Conservation (phyloP, 2,888 invertebrate species). For the Pyrgus malvae region DNA sequence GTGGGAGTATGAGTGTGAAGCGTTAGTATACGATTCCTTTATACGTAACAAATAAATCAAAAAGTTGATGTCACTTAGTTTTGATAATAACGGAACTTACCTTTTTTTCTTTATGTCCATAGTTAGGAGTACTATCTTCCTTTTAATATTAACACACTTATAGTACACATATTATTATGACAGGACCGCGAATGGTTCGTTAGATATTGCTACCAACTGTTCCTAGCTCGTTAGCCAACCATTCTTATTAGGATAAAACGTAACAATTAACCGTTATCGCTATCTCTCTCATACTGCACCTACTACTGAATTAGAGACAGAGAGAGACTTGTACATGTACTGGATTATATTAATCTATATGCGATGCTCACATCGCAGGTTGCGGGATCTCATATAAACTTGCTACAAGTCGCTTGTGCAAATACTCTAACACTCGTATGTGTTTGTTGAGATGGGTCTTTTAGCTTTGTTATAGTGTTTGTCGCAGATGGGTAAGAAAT, state of each 20-base stretch:
- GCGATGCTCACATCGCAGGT: conserved; percentile 22
- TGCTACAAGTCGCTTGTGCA: conserved; percentile 29
- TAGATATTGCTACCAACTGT: conserved; percentile 3
- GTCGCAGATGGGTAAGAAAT: background rate
- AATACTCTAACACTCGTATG: conserved; percentile 25
- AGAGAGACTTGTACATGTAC: conserved; percentile 5
- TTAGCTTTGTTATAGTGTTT: conserved; percentile 6
- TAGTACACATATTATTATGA: background rate
- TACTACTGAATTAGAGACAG: background rate
- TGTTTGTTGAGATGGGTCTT: too few relatives aligned
- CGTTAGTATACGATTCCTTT: too few relatives aligned
- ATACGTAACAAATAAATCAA: too few relatives aligned
- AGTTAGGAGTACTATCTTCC: too few relatives aligned
- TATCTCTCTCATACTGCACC: background rate
- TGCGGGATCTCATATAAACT: conserved; percentile 28
- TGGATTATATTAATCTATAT: conserved; percentile 13
- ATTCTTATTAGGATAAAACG: conserved; percentile 13
- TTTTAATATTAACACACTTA: background rate
- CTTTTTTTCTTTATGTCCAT: too few relatives aligned
- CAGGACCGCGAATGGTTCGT: background rate
- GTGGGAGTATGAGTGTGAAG: too few relatives aligned
- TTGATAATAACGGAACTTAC: too few relatives aligned
- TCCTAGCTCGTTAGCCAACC: conserved; percentile 14
- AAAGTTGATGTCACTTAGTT: too few relatives aligned
- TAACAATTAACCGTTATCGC: background rate